A percentile compares a stretch with the other conserved stretches of the same genome.
Conservation (phyloP, 1,140 invertebrate genomes). For the Hermetia illucens region DNA sequence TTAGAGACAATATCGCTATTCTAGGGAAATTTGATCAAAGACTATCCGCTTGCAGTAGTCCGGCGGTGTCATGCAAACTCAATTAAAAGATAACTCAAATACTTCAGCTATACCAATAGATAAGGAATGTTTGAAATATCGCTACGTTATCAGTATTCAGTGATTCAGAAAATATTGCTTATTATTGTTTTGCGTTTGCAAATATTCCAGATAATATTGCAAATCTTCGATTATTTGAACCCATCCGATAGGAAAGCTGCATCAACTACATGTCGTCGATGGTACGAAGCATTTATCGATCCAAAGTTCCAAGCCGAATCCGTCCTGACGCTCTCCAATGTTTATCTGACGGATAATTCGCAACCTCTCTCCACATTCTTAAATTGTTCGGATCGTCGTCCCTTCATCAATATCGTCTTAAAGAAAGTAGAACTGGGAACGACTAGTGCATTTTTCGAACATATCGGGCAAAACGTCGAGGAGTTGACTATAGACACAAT, state of each 20-base stretch:
- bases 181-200: constrained; percentile 6
- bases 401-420: constrained; percentile 40
- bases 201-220: constrained; percentile 39
- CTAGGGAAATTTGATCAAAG: background rate
- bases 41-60: background rate
- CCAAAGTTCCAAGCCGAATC: constrained; percentile 38
- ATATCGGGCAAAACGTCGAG: constrained; percentile 28
- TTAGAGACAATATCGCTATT: too few species aligned
- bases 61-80: too few species aligned
- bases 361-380: constrained; percentile 34
- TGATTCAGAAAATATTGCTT: constrained; percentile 13
- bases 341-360: constrained; percentile 34
- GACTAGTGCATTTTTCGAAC: constrained; percentile 25
- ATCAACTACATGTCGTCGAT: constrained; percentile 39
- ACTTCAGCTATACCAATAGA: background rate
- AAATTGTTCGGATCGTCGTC: constrained; percentile 31
- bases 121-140: background rate
- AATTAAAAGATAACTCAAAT: too few species aligned
- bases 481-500: constrained; percentile 37
- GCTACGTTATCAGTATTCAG: constrained; percentile 10
- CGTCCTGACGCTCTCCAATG: constrained; percentile 35
- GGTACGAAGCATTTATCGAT: constrained; percentile 42
- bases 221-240: constrained; percentile 44
- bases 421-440: constrained; percentile 41
- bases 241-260: constrained; percentile 41